Evolutionary conservation across 2,888 invertebrate genomes (phyloP), one percentile per base, ranked within the genome.

Genomic region (Myopa tessellatipennis): DNA sequence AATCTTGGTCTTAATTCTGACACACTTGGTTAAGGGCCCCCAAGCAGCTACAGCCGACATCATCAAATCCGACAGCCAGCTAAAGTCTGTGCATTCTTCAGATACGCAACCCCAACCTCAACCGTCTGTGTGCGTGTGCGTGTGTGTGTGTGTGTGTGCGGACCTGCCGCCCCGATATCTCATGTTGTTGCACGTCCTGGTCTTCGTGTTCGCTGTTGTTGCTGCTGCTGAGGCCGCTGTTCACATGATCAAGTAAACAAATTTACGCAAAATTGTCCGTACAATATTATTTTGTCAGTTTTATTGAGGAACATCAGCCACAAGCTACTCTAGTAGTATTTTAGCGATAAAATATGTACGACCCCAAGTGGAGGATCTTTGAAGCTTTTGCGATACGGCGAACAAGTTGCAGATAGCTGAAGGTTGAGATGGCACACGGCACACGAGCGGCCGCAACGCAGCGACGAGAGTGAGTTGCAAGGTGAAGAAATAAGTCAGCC

Each of bases 201-300:
- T 70, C 26, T 26, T 36, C 34, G 12, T 16, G 68, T 50, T 18
- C 18, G 38, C 6, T 71, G 36, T 8, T 60, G 26, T n/a, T 16
- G 55, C 36, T 38, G 36, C 36, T 71, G 26, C n/a, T 74, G n/a
- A 40, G 12, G 50, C 55, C 36, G 55, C 68, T 67, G 70, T 69
- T 70, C 70, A 69, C 70, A 69, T 76, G 76, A 70, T 70, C 78
- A 65, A 52, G 65, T 72, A 75, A 78, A 76, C 78, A 78, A 76
- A 78, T 78, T 76, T 76, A 78, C 78, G 76, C 74, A 76, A 74
- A 76, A 69, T 78, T 73, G 76, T 76, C 74, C 16, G 71, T 79
- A 78, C 82, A 83, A 86, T 85, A 85, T 86, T 85, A 86, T 85
- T 85, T 85, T 85, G 85, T 85, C 85, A 85, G 86, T 85, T 86